phyloP scores from a whole-genome alignment of 2,113 vertebrate genomes.

The Plotosus lineatus region DNA sequence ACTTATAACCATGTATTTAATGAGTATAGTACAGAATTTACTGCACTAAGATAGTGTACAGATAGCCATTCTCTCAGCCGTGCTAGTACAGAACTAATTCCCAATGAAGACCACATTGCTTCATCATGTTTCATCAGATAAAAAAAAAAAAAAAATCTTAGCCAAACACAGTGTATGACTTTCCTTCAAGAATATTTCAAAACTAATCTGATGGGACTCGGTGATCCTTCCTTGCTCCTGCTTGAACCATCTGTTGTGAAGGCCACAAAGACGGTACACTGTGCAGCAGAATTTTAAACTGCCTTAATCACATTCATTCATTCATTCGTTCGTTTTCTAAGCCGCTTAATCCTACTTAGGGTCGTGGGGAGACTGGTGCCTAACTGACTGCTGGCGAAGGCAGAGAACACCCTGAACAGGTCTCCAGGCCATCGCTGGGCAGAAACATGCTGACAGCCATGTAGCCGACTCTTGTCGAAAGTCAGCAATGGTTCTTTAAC shows the following conservation, averaged over 20 bases:
- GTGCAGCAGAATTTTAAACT: slow-evolving; percentile 36
- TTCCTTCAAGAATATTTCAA: slow-evolving; percentile 51
- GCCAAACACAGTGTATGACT: slow-evolving; percentile 47
- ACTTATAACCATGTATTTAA: background rate
- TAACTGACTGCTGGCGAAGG: too few relatives aligned
- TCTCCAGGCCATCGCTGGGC: too few relatives aligned
- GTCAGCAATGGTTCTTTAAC: too few relatives aligned
- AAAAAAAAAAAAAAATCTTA: slow-evolving; percentile 50
- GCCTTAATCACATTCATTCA: slow-evolving; percentile 28
- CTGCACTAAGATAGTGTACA: slow-evolving; percentile 8
- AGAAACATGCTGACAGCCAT: too few relatives aligned
- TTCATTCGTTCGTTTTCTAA: too few relatives aligned
- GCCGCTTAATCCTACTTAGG: too few relatives aligned
- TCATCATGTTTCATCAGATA: slow-evolving; percentile 51
- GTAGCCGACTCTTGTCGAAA: too few relatives aligned
- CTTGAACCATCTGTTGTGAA: slow-evolving; percentile 35
- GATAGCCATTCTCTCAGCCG: slow-evolving; percentile 45
- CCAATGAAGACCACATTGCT: slow-evolving; percentile 55
- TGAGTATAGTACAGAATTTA: slow-evolving; percentile 14
- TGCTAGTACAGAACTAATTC: background rate
- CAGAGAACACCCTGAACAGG: too few relatives aligned
- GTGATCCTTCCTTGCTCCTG: slow-evolving; percentile 43
- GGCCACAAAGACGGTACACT: slow-evolving; percentile 28
- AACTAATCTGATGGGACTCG: slow-evolving; percentile 48
- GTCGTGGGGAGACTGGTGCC: too few relatives aligned